Base-by-base conservation (phyloP, 2,113 vertebrate species). In the Diglossa brunneiventris region DNA sequence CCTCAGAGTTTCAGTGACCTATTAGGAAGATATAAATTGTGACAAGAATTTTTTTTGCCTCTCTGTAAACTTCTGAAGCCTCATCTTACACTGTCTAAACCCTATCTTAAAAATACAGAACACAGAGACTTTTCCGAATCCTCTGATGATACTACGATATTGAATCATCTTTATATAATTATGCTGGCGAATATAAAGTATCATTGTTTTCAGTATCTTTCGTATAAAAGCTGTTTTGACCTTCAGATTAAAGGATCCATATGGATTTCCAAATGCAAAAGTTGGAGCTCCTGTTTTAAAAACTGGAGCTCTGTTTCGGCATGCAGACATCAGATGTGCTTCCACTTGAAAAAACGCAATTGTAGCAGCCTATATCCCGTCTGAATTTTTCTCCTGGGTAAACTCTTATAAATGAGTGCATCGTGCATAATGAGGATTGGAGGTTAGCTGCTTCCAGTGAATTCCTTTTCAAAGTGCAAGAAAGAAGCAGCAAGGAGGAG, bases 331-430 rank as follows among this genome's bases (percentile, higher is more conserved):
- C 72, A 68, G 82, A 89, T 55, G 84, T 39, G 6, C 44, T 96
- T 94, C 94, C 89, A 95, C 90, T 96, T 89, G 92, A 96, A 96
- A 90, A 94, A 96, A 92, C 1, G 22, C 81, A 93, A 79, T 77
- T 87, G 94, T 93, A 93, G 90, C 94, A 84, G 67, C 37, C 7
- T 37, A 85, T 69, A 88, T 87, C 89, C 90, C 23, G 3, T 74
- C 89, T 94, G 92, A 91, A 92, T 95, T 96, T 96, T 95, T 95
- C 93, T 96, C 93, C 79, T 96, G 95, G 91, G 89, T 91, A 94
- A 94, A 93, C 91, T 61, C 69, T 88, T 69, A 80, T 83, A 94
- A 96, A 95, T 87, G 90, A 95, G 90, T 52, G 72, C 56, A 15
- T 92, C 73, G 7, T 94, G 91, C 92, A 94, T 97, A 96, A 96